Base-by-base conservation (phyloP, 2,797 vertebrate species). In the Sebastes steindachneri region DNA sequence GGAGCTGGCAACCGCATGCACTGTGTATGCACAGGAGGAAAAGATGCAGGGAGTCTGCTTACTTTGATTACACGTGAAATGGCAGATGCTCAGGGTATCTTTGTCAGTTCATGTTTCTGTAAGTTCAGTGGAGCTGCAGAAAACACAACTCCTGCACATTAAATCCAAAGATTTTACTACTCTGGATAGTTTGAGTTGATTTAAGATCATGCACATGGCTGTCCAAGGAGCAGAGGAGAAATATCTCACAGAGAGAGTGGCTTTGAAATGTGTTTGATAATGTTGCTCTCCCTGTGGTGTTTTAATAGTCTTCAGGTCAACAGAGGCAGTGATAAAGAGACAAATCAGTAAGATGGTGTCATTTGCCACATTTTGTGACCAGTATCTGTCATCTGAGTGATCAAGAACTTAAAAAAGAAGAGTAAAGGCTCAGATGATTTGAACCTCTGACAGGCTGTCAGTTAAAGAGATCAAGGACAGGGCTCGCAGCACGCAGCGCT, bases 41-140 rank as follows among this genome's bases (percentile, higher is more conserved):
- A 72, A 70, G 58, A 80, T 71, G 63, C 17, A 28, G 64, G 59
- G 62, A 62, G 68, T 59, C 68, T 81, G 68, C 69, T 71, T 82
- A 58, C 66, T 80, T 77, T 89, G 85, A 90, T 88, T 80, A 12
- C 75, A 69, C 68, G 65, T 26, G 74, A 85, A 84, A 87, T 66
- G 54, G 29, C 74, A 82, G 75, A 79, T 4, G 57, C 69, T 74
- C 15, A 68, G 73, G 45, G 72, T 54, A 9, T 82, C 69, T 75
- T 66, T 73, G 62, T 66, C 63, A 31, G 75, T 79, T 79, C 11
- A 3, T 35, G 60, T 67, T 3, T 77, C 21, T 54, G 15, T 63
- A 78, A 72, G 17, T 68, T 53, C 9, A 35, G 21, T 37, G 68
- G 23, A 80, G 57, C 69, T 51, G 29, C 5, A 45, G n/a, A 77